A percentile compares a stretch with the other conserved stretches of the same genome.
Evolutionary conservation across 2,888 invertebrate genomes (phyloP).

Genomic region (Fabriciana adippe): DNA sequence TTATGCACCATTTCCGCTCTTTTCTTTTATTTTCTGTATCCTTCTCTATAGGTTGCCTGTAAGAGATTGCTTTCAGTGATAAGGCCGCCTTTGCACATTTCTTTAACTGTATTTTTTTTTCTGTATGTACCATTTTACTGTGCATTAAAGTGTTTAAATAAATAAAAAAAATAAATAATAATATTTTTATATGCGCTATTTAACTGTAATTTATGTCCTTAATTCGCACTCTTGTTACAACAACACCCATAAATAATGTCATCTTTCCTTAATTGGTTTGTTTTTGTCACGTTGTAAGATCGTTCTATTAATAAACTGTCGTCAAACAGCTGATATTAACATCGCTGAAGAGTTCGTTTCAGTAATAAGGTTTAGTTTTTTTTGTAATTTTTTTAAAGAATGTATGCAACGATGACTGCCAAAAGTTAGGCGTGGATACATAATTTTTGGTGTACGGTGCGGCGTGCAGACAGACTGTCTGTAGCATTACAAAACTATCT

Average conservation of each 20-base stretch:
- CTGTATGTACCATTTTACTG: too few species aligned
- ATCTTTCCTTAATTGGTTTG: conserved; percentile 9
- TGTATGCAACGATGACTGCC: background rate
- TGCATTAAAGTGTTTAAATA: too few species aligned
- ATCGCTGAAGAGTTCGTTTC: background rate
- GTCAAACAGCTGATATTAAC: conserved; percentile 16
- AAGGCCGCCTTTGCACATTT: too few species aligned
- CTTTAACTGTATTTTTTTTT: too few species aligned
- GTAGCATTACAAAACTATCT: conserved; percentile 26
- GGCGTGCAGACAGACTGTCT: conserved; percentile 35
- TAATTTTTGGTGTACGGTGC: background rate
- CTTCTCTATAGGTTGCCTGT: too few species aligned
- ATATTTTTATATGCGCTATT: background rate
- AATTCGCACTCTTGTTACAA: background rate
- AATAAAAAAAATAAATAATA: too few species aligned
- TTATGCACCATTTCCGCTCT: too few species aligned
- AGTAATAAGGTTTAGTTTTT: background rate
- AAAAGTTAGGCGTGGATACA: conserved; percentile 2
- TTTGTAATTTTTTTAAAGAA: background rate
- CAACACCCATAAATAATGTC: background rate
- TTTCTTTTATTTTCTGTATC: too few species aligned
- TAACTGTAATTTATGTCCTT: background rate
- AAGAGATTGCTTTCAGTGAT: too few species aligned
- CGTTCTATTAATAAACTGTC: conserved; percentile 15
- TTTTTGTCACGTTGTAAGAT: conserved; percentile 6